These are phyloP conservation scores for Ernsta delagoae DNA, from an alignment of 2,888 invertebrate genomes.

Conservation along the genomic window DNA sequence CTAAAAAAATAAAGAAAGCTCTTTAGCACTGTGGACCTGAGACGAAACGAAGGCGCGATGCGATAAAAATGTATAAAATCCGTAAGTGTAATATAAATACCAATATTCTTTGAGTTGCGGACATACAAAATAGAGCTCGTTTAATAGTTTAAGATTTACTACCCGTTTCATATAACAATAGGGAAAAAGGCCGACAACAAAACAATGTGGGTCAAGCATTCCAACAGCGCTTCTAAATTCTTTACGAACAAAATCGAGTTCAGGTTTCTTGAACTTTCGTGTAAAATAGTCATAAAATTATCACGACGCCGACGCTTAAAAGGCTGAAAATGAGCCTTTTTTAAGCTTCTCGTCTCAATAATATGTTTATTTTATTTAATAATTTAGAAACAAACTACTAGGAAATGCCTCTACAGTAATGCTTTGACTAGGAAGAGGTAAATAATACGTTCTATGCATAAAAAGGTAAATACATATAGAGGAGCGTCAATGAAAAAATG, in stretches of 20 bases:
- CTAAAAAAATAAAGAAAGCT: no score
- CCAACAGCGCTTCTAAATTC: slow-evolving; percentile 28
- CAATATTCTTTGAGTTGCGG: not conserved
- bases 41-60: no score
- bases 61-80: no score
- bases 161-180: slow-evolving; percentile 5
- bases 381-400: no score
- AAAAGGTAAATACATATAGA: no score
- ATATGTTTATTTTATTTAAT: no score
- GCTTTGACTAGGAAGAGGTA: no score
- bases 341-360: slow-evolving; percentile 39
- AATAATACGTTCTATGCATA: no score
- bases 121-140: not conserved
- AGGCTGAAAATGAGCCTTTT: slow-evolving; percentile 70
- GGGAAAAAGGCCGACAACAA: slow-evolving; percentile 3
- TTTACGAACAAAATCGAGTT: slow-evolving; percentile 20
- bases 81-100: no score
- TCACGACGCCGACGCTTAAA: slow-evolving; percentile 58
- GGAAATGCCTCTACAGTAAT: no score
- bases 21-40: no score
- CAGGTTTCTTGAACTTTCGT: slow-evolving; percentile 65
- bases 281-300: slow-evolving; percentile 76
- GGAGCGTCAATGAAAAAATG: no score
- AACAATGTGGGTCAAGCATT: slow-evolving; percentile 31
- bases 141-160: slow-evolving; percentile 1